Base-by-base conservation (phyloP, 1,140 invertebrate species). In the Scaptomyza graminum region DNA sequence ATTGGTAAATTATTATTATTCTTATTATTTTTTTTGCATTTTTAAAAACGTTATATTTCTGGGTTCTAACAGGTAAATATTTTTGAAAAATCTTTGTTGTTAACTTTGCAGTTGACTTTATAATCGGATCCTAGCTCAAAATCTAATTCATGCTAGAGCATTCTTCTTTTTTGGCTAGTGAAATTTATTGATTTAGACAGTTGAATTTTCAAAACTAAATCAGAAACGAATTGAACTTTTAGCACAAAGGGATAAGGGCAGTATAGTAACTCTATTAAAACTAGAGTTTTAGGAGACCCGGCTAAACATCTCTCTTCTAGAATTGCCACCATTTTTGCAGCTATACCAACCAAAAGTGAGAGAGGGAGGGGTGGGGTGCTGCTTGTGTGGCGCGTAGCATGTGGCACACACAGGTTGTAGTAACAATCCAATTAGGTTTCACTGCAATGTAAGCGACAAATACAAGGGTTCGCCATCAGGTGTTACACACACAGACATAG, bases 381-480 rank as follows among this genome's bases (percentile, higher is more conserved):
- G 34, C 1, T 9, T 13, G 51, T 2, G 18, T 9, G 31, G 31
- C 31, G 46, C 16, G 52, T 41, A 12, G 12, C 22, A 55, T 41
- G 65, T 47, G 66, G 47, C 16, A 51, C 47, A 59, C 12, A 46
- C 54, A 54, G 55, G 47, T 60, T 60, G 62, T 56, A 57, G 55
- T 43, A 72, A 72, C 63, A 72, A 72, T 67, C 69, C 63, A 72
- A 72, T 72, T 72, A 55, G 55, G 31, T 72, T 72, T 72, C 49
- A 67, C 50, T 54, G 61, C 62, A 71, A 57, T 60, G 47, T 46
- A 59, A 39, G 54, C 68, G 55, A 52, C 68, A 66, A 59, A 59
- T 60, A 59, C 55, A 66, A 46, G 54, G 57, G 52, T 9, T 16
- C 54, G 47, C 39, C 62, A 66, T 65, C 52, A 57, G 68, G 68